Evolutionary conservation across 2,888 invertebrate species (phyloP).

Genomic region (Latrodectus elegans): DNA sequence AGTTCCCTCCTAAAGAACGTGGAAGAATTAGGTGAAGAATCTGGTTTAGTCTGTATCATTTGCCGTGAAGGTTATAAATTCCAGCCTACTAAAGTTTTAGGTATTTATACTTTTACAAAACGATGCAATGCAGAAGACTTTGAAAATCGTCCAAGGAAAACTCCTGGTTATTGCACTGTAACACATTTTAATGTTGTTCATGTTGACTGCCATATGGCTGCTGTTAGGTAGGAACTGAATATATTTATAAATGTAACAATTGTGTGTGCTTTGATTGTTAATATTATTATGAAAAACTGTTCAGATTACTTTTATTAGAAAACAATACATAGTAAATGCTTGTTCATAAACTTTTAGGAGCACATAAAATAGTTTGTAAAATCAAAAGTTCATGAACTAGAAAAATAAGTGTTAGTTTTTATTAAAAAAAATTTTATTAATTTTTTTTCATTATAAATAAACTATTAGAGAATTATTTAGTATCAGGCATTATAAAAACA

Average conservation of each 20-base stretch:
- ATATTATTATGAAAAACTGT: too few species aligned
- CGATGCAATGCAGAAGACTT: slow-evolving; percentile 94
- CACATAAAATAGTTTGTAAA: too few species aligned
- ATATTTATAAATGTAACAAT: neutral
- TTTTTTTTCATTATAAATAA: too few species aligned
- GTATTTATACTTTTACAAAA: slow-evolving; percentile 97
- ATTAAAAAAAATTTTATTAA: too few species aligned
- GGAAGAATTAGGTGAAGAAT: slow-evolving; percentile 95
- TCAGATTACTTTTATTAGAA: too few species aligned
- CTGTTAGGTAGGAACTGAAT: slow-evolving; percentile 83
- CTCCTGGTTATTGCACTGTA: slow-evolving; percentile 90
- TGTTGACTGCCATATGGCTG: slow-evolving; percentile 98
- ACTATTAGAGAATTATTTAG: too few species aligned
- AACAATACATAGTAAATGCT: too few species aligned
- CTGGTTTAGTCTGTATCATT: slow-evolving; percentile 96
- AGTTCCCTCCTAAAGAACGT: slow-evolving; percentile 90
- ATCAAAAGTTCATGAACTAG: too few species aligned
- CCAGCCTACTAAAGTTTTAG: slow-evolving; percentile 92
- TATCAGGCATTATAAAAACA: too few species aligned
- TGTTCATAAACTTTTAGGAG: too few species aligned
- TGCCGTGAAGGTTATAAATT: slow-evolving; percentile 98
- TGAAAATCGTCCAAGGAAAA: slow-evolving; percentile 91
- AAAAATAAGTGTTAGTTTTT: too few species aligned
- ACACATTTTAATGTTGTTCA: slow-evolving; percentile 99
- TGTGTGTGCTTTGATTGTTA: too few species aligned